These are phyloP conservation scores for Arbacia lixula DNA, from an alignment of 53 echinoderm and acorn worm species.

Conservation along the genomic window DNA sequence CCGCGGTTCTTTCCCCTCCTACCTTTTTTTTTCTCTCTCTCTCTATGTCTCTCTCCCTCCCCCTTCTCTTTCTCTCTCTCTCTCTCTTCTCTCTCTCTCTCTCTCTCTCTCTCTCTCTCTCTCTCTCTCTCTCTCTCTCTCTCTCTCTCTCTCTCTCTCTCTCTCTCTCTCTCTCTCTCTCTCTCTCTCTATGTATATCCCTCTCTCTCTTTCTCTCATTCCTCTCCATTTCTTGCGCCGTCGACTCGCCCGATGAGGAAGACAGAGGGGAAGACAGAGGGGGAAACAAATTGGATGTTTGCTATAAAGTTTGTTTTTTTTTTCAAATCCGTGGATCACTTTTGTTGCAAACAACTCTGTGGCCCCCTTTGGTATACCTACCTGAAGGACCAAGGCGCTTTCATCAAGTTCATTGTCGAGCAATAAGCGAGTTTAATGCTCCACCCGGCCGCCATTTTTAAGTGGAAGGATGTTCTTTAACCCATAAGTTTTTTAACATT, in stretches of 20 bases:
- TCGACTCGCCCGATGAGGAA: too few species aligned
- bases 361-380: background rate
- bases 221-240: too few species aligned
- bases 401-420: too few species aligned
- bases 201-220: too few species aligned
- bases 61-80: background rate
- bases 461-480: too few species aligned
- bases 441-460: too few species aligned
- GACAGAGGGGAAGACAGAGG: too few species aligned
- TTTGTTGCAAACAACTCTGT: slow-evolving; percentile 24
- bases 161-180: background rate
- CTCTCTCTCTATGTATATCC: background rate
- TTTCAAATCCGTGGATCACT: slow-evolving; percentile 26
- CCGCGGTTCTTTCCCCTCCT: background rate
- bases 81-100: background rate
- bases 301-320: slow-evolving; percentile 13
- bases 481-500: too few species aligned
- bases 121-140: background rate
- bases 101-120: background rate
- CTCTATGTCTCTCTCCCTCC: background rate
- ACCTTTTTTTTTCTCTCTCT: background rate
- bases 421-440: too few species aligned
- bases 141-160: background rate
- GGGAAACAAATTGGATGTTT: slow-evolving; percentile 9
- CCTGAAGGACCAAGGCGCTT: too few species aligned